These are phyloP conservation scores for Oreochromis aureus DNA, from an alignment of 2,113 vertebrate species.

Conservation along the genomic window DNA sequence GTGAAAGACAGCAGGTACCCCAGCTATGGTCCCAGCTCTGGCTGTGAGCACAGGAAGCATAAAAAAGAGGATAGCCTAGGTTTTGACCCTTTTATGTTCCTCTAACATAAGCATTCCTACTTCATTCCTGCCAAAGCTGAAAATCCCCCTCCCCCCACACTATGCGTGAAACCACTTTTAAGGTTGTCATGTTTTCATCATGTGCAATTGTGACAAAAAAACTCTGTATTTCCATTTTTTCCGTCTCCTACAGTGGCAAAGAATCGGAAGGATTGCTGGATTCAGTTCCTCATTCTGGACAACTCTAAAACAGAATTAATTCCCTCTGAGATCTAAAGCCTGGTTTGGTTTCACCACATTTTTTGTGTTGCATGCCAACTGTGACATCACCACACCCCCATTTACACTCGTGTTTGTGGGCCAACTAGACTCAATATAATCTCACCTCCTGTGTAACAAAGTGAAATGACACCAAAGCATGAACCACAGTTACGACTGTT, in stretches of 20 bases:
- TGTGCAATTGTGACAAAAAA: not conserved
- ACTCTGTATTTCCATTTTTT: not conserved
- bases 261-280: not conserved
- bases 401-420: not conserved
- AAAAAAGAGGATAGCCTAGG: not conserved
- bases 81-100: not conserved
- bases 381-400: not conserved
- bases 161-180: not conserved
- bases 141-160: not conserved
- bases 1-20: not conserved
- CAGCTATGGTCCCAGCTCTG: not conserved
- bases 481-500: not conserved
- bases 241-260: not conserved
- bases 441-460: not conserved
- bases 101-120: not conserved
- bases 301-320: not conserved
- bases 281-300: not conserved
- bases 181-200: not conserved
- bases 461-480: not conserved
- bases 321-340: not conserved
- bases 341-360: not conserved
- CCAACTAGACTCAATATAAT: not conserved
- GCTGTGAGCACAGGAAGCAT: not conserved
- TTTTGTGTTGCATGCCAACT: not conserved
- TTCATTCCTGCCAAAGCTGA: not conserved